Percentiles rank a stretch among this genome's conserved stretches.
Evolutionary conservation across 2,888 invertebrate genomes (phyloP).

Genomic region (Noctua fimbriata): DNA sequence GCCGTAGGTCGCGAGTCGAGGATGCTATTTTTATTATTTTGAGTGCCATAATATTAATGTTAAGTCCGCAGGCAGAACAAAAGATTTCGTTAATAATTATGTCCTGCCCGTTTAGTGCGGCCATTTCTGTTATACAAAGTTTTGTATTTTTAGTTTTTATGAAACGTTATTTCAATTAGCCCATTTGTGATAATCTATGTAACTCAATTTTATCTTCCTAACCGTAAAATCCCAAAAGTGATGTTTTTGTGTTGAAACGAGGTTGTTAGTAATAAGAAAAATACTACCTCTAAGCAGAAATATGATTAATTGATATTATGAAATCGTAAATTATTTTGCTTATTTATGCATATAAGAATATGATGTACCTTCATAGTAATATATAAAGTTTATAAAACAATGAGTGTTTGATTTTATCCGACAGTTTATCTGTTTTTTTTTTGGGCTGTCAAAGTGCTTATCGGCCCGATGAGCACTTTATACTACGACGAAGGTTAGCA

Average conservation of each 20-base stretch:
- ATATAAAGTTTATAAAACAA: slow-evolving; percentile 19
- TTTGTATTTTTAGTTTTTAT: slow-evolving; percentile 11
- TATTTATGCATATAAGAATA: slow-evolving; percentile 6
- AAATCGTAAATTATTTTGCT: slow-evolving; percentile 34
- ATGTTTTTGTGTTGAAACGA: not conserved
- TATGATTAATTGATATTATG: slow-evolving; percentile 5
- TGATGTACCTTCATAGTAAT: slow-evolving; percentile 7
- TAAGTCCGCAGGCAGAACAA: not conserved
- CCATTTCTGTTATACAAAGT: slow-evolving; percentile 12
- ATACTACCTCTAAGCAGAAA: slow-evolving; percentile 35
- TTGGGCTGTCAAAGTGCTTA: not conserved
- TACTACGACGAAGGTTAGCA: not conserved
- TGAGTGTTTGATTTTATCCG: slow-evolving; percentile 24
- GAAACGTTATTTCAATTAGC: slow-evolving; percentile 5
- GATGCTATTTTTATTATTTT: slow-evolving; percentile 35
- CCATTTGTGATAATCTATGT: slow-evolving; percentile 9
- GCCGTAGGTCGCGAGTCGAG: slow-evolving; percentile 64
- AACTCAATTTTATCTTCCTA: not conserved
- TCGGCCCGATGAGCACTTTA: too few species aligned
- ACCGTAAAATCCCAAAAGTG: not conserved
- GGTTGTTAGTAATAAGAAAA: slow-evolving; percentile 20
- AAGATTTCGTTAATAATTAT: not conserved
- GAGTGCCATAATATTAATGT: slow-evolving; percentile 48
- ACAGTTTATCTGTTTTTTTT: too few species aligned
- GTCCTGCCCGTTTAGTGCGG: not conserved